Evolutionary conservation across 1,140 invertebrate genomes (phyloP).

Genomic region (Monomorium pharaonis): DNA sequence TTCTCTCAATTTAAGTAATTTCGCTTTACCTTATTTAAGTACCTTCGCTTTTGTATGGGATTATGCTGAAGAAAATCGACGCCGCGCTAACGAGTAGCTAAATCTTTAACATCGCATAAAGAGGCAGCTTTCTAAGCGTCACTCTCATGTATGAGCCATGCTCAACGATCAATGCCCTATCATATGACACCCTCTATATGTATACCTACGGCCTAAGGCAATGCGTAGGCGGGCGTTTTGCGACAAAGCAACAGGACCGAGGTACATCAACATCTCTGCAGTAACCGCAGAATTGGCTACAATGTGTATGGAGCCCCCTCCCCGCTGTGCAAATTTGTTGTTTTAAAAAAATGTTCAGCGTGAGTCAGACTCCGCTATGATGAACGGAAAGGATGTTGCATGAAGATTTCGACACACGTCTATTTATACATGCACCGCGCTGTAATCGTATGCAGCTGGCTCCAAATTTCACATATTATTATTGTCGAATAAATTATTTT

Average conservation of each 20-base stretch:
- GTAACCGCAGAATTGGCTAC: constrained; percentile 47
- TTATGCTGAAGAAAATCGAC: neutral
- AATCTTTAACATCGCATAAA: constrained; percentile 3
- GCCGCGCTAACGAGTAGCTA: neutral
- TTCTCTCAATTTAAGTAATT: constrained; percentile 19
- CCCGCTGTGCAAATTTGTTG: constrained; percentile 62
- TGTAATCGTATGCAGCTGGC: neutral
- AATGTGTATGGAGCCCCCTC: constrained; percentile 13
- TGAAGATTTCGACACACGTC: constrained; percentile 56
- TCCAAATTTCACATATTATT: neutral
- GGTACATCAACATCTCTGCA: constrained; percentile 52
- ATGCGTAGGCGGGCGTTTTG: constrained; percentile 73
- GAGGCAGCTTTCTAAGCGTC: neutral
- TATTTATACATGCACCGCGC: constrained; percentile 56
- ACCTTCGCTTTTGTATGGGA: neutral
- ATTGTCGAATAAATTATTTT: neutral
- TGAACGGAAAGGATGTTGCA: constrained; percentile 71
- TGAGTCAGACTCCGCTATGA: constrained; percentile 73
- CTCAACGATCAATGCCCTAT: constrained; percentile 72
- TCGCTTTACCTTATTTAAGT: neutral
- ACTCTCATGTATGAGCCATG: neutral
- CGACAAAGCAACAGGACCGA: constrained; percentile 44
- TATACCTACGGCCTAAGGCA: constrained; percentile 67
- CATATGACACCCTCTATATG: constrained; percentile 68
- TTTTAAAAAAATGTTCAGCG: constrained; percentile 68